Conservation (phyloP, 2,888 invertebrate genomes). For the Galeruca laticollis region DNA sequence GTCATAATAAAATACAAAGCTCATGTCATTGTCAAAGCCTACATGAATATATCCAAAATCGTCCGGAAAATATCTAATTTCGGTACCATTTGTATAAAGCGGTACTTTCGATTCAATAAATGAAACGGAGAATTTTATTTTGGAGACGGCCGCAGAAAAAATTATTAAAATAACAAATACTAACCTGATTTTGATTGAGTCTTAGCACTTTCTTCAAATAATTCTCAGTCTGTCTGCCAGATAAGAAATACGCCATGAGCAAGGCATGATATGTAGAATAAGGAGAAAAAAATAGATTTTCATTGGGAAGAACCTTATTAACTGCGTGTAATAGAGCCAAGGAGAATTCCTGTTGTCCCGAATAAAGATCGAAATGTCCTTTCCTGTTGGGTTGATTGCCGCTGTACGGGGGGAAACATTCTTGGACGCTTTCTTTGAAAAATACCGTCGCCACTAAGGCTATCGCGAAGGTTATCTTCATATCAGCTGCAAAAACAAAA, state of each 20-base stretch:
- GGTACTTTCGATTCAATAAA: no score
- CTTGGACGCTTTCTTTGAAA: constrained; percentile 54
- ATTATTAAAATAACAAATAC: constrained; percentile 14
- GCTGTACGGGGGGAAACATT: constrained; percentile 69
- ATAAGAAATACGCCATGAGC: constrained; percentile 82
- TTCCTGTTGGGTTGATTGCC: constrained; percentile 52
- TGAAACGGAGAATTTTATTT: no score
- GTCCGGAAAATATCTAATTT: no score
- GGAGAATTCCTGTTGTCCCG: constrained; percentile 77
- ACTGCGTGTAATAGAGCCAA: constrained; percentile 77
- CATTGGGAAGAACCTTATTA: constrained; percentile 73
- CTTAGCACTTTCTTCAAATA: constrained; percentile 74
- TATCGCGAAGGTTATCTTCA: constrained; percentile 65
- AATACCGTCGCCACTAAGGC: constrained; percentile 52
- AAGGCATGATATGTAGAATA: constrained; percentile 87
- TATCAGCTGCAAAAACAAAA: constrained; percentile 55
- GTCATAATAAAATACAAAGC: no score
- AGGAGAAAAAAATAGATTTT: constrained; percentile 90
- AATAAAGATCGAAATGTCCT: constrained; percentile 67
- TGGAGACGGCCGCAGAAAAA: no score
- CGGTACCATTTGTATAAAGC: no score
- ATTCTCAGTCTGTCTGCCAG: constrained; percentile 78
- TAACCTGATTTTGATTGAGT: constrained; percentile 71
- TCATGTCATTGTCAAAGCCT: no score
- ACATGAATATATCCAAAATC: no score